Evolutionary conservation across 2,113 vertebrate species (phyloP).

Genomic region (Centropus bengalensis): DNA sequence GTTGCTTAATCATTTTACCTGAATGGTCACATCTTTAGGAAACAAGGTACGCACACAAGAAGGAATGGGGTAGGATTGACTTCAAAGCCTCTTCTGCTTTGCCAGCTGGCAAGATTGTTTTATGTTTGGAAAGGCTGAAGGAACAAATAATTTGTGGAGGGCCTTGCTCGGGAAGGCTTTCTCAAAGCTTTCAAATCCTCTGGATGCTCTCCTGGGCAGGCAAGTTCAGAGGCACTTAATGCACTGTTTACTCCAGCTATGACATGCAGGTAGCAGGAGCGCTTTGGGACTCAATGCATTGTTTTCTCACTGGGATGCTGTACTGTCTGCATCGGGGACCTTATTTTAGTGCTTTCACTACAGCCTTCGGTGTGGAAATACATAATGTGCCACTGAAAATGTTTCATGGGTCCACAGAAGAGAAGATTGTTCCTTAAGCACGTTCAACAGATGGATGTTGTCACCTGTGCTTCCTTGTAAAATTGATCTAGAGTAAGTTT

Average conservation of each 20-base stretch:
- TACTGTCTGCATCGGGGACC: rapidly evolving
- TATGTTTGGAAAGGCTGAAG: not conserved
- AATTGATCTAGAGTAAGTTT: not conserved
- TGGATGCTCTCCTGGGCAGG: not conserved
- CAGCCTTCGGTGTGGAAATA: not conserved
- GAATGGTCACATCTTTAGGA: not conserved
- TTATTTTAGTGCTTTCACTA: not conserved
- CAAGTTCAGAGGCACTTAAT: not conserved
- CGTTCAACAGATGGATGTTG: not conserved
- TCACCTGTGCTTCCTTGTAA: not conserved
- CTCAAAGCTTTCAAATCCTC: not conserved
- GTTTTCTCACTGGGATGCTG: not conserved
- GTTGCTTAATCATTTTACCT: not conserved
- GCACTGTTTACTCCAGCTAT: not conserved
- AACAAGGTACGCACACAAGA: rapidly evolving
- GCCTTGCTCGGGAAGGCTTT: not conserved
- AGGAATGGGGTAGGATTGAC: not conserved
- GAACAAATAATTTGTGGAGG: not conserved
- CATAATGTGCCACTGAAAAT: not conserved
- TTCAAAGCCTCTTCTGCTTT: not conserved
- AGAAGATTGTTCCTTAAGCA: not conserved
- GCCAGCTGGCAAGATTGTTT: not conserved
- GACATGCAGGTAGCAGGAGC: not conserved
- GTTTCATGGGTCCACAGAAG: not conserved
- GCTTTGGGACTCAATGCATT: not conserved